Percentiles rank a stretch among this genome's conserved stretches.
These are phyloP conservation scores for Cacatua alba DNA, from an alignment of 2,113 vertebrate genomes.

Conservation along the genomic window DNA sequence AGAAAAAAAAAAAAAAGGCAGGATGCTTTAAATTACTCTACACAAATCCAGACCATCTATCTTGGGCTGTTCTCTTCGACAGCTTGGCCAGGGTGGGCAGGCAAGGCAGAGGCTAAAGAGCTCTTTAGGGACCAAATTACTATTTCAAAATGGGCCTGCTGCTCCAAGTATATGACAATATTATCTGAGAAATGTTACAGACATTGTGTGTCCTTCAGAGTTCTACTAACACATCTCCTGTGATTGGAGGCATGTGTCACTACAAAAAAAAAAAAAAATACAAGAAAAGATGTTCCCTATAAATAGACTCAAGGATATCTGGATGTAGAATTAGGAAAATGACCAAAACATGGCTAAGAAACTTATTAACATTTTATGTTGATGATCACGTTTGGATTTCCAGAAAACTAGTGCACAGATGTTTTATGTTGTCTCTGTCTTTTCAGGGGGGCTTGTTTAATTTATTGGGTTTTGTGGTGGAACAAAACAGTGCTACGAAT, in stretches of 20 bases:
- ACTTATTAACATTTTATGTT: slow-evolving; percentile 43
- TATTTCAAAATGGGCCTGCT: slow-evolving; percentile 74
- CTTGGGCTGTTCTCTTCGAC: slow-evolving; percentile 74
- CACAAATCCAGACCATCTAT: slow-evolving; percentile 78
- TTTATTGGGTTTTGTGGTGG: not conserved
- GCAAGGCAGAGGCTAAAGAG: slow-evolving; percentile 75
- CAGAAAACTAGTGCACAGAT: slow-evolving; percentile 29
- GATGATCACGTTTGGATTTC: slow-evolving; percentile 12
- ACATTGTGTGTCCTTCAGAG: slow-evolving; percentile 71
- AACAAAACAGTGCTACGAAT: slow-evolving; percentile 17
- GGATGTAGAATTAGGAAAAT: slow-evolving; percentile 50
- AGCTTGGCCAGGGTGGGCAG: slow-evolving; percentile 74
- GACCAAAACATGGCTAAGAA: slow-evolving; percentile 38
- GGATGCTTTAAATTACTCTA: slow-evolving; percentile 77
- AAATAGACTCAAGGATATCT: slow-evolving; percentile 59
- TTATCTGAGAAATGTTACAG: slow-evolving; percentile 78
- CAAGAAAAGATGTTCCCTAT: slow-evolving; percentile 26
- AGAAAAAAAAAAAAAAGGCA: not conserved
- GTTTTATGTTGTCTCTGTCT: slow-evolving; percentile 26
- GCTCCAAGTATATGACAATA: slow-evolving; percentile 77
- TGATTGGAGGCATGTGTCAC: slow-evolving; percentile 68
- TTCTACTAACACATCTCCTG: slow-evolving; percentile 71
- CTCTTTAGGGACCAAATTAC: slow-evolving; percentile 84
- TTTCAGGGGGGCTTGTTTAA: not conserved
- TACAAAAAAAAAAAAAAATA: not conserved